Evolutionary conservation across 1,140 invertebrate genomes (phyloP).

Genomic region (Drosophila biarmipes): DNA sequence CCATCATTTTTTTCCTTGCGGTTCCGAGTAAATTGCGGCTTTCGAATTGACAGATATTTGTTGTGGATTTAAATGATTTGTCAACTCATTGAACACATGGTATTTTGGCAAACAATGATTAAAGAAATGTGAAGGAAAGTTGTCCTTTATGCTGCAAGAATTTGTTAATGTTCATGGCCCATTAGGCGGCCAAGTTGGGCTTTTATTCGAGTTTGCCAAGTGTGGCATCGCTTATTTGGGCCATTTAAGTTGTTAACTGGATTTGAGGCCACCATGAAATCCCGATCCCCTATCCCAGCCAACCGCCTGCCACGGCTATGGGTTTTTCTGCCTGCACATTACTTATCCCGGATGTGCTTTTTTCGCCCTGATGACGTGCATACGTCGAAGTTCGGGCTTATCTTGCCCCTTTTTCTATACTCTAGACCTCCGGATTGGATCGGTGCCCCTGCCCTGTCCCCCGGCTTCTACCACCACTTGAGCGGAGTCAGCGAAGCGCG

Average conservation of each 20-base stretch:
- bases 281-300: too few relatives aligned
- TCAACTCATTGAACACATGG: conserved; percentile 15
- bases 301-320: conserved; percentile 5
- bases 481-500: conserved; percentile 69
- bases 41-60: conserved; percentile 6
- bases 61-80: conserved; percentile 21
- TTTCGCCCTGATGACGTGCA: conserved; percentile 60
- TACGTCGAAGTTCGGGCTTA: conserved; percentile 37
- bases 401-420: conserved; percentile 9
- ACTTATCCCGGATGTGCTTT: conserved; percentile 68
- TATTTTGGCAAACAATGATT: not conserved
- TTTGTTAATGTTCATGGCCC: conserved; percentile 41
- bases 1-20: not conserved
- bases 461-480: conserved; percentile 31
- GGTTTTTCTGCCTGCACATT: conserved; percentile 51
- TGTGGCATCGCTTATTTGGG: conserved; percentile 43
- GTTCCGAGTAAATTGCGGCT: not conserved
- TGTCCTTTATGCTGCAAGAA: conserved; percentile 1
- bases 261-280: conserved; percentile 30
- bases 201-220: conserved; percentile 18
- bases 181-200: conserved; percentile 29
- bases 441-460: not conserved
- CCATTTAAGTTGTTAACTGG: conserved; percentile 69
- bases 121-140: conserved; percentile 2
- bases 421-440: not conserved